Percentiles rank a stretch among this genome's conserved stretches.
Evolutionary conservation across 2,113 vertebrate genomes (phyloP).

Genomic region (Laticauda colubrina): DNA sequence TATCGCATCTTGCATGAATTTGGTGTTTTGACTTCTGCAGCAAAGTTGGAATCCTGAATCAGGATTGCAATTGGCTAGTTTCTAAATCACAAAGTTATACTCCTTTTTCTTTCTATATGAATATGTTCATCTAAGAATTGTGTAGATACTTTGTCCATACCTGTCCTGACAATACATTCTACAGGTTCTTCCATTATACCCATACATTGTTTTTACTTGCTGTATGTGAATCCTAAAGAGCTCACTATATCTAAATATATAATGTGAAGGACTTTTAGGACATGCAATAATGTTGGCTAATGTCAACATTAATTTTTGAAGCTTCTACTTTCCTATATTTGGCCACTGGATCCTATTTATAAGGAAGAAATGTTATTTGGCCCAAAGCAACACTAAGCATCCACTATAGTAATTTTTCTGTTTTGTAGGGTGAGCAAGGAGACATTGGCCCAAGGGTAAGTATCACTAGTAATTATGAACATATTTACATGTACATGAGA

Average conservation of each 20-base stretch:
- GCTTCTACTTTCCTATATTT: background rate
- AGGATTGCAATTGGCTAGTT: background rate
- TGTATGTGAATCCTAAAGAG: background rate
- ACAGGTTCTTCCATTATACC: background rate
- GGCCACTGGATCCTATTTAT: background rate
- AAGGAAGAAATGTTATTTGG: background rate
- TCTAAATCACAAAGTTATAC: background rate
- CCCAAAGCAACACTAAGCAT: background rate
- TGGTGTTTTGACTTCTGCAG: background rate
- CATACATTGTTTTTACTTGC: background rate
- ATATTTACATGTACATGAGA: background rate
- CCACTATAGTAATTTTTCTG: conserved; percentile 36
- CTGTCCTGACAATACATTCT: background rate
- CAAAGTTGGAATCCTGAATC: background rate
- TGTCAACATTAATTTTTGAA: background rate
- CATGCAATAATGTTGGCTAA: background rate
- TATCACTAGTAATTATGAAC: conserved; percentile 19
- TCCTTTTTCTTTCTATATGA: background rate
- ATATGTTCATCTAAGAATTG: background rate
- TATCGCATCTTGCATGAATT: background rate
- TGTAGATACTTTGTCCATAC: background rate
- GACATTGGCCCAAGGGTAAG: conserved; percentile 88
- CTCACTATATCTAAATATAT: background rate
- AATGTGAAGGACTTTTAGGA: background rate
- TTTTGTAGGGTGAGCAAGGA: conserved; percentile 83